These are phyloP conservation scores for Sphenopsis melanotis DNA, from an alignment of 2,797 vertebrate genomes.

Conservation along the genomic window DNA sequence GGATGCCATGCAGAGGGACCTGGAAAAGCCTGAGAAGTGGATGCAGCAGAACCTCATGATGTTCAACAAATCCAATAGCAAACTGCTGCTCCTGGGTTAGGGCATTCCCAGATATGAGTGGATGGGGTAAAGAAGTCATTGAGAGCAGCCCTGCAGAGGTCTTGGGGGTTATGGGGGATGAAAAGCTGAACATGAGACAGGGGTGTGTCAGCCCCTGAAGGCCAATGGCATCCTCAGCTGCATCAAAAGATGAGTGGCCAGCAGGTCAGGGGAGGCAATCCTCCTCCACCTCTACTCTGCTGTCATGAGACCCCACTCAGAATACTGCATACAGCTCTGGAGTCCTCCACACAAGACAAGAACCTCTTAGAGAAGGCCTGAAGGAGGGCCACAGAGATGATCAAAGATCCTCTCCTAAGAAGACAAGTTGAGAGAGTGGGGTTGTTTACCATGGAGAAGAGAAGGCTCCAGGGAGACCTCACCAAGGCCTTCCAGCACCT, in stretches of 20 bases:
- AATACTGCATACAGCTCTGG: neutral
- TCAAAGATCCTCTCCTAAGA: neutral
- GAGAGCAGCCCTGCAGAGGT: neutral
- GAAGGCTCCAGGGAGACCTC: neutral
- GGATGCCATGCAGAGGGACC: neutral
- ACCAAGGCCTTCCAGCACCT: neutral
- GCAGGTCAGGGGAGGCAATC: neutral
- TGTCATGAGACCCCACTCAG: neutral
- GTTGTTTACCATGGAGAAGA: neutral
- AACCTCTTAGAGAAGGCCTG: neutral
- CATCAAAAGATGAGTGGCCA: neutral
- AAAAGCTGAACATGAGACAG: neutral
- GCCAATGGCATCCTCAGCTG: neutral
- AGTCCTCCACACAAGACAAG: too few relatives aligned
- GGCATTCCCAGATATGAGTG: neutral
- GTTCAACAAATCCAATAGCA: neutral
- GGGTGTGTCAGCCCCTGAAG: neutral
- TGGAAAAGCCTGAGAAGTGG: neutral
- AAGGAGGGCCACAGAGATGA: neutral
- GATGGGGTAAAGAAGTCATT: neutral
- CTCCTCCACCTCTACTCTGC: neutral
- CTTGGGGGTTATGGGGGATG: neutral
- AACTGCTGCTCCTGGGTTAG: neutral
- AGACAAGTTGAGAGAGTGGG: neutral
- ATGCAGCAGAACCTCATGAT: rapidly evolving